Evolutionary conservation across 2,888 invertebrate genomes (phyloP).

Genomic region (Leptinotarsa peninsularis): DNA sequence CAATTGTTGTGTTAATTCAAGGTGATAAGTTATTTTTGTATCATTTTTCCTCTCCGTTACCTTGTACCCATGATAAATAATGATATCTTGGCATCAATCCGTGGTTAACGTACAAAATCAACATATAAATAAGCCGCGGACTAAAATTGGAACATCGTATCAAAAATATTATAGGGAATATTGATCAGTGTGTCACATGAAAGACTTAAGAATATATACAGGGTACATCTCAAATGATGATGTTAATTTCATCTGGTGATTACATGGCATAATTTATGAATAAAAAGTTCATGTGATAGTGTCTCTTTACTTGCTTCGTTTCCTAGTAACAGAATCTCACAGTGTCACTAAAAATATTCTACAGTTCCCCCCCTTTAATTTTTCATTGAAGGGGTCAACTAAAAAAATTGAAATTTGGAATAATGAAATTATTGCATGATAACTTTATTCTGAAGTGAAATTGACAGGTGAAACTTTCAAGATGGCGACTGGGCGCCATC

Average conservation of each 20-base stretch:
- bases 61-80: slow-evolving; percentile 12
- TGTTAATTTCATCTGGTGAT: neutral
- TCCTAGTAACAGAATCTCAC: too few species aligned
- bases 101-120: slow-evolving; percentile 2
- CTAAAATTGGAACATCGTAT: neutral
- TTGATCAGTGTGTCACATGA: neutral
- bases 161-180: neutral
- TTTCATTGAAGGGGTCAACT: too few species aligned
- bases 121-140: slow-evolving; percentile 2
- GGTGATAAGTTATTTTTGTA: slow-evolving; percentile 8
- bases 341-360: too few species aligned
- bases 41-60: neutral
- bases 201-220: neutral
- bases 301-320: too few species aligned
- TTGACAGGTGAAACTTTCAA: too few species aligned
- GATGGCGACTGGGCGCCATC: too few species aligned
- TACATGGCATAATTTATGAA: too few species aligned
- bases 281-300: too few species aligned
- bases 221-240: neutral
- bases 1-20: slow-evolving; percentile 2
- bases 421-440: too few species aligned
- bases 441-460: too few species aligned
- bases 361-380: too few species aligned
- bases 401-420: too few species aligned
- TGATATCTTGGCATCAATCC: slow-evolving; percentile 11